Percentiles rank a stretch among this genome's conserved stretches.
phyloP scores from a whole-genome alignment of 2,113 vertebrate genomes.

The Galbula dea region DNA sequence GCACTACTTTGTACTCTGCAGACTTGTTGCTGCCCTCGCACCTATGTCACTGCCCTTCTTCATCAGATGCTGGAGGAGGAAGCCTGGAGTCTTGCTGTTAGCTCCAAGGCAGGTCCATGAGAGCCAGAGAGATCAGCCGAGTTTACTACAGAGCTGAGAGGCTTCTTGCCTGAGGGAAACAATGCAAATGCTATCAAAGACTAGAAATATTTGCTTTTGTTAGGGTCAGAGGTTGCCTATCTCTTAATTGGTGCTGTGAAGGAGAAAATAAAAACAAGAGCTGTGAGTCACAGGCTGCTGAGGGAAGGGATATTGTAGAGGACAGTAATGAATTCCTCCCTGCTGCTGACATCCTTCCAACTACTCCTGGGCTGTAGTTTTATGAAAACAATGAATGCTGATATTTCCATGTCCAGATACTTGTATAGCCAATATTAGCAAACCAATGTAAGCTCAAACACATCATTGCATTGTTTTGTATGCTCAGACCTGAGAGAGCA shows the following conservation, averaged over 20 bases:
- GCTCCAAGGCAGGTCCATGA: neutral
- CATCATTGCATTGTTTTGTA: neutral
- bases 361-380: neutral
- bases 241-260: conserved; percentile 11
- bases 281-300: conserved; percentile 34
- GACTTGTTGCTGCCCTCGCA: accelerated
- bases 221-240: conserved; percentile 35
- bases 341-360: neutral
- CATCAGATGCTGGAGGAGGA: accelerated
- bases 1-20: accelerated
- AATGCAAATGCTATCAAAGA: neutral
- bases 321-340: neutral
- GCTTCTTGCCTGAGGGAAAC: neutral
- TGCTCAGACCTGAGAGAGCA: neutral
- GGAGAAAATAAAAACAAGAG: conserved; percentile 39
- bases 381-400: neutral
- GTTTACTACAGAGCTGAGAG: neutral
- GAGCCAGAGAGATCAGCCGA: neutral
- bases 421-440: neutral
- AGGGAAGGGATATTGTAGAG: neutral
- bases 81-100: neutral
- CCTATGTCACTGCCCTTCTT: neutral
- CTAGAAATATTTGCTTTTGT: conserved; percentile 26
- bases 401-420: neutral
- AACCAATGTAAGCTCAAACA: neutral